These are phyloP conservation scores for Galleria mellonella DNA, from an alignment of 1,140 invertebrate genomes.

Conservation along the genomic window DNA sequence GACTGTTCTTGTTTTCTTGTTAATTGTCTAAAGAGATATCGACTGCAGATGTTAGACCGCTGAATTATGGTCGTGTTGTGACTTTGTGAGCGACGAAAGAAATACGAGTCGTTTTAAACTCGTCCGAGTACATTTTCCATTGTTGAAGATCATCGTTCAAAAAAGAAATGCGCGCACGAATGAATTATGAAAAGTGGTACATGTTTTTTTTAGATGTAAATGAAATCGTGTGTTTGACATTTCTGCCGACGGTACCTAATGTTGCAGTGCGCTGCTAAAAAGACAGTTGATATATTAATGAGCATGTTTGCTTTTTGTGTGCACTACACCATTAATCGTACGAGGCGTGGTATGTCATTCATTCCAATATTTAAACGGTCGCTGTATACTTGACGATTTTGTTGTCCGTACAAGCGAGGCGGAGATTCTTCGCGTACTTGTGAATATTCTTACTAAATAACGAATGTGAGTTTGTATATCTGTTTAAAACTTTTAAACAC, in stretches of 20 bases:
- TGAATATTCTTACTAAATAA: constrained; percentile 16
- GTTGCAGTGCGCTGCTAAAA: constrained; percentile 48
- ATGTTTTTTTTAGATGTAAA: constrained; percentile 10
- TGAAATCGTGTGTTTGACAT: constrained; percentile 4
- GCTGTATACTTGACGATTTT: constrained; percentile 51
- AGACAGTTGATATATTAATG: constrained; percentile 73
- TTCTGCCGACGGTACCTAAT: constrained; percentile 46
- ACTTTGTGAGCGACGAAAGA: constrained; percentile 46
- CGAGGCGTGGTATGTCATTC: constrained; percentile 69
- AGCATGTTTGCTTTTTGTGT: constrained; percentile 66
- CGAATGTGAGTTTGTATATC: neutral
- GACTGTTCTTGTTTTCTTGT: constrained; percentile 46
- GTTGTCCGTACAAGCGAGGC: constrained; percentile 52
- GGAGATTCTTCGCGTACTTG: constrained; percentile 36
- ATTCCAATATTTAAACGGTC: constrained; percentile 70
- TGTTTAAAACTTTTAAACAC: too few species aligned
- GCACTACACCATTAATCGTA: constrained; percentile 61
- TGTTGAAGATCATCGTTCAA: constrained; percentile 15
- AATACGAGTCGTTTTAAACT: constrained; percentile 53
- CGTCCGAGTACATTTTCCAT: constrained; percentile 23
- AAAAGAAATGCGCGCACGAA: constrained; percentile 12
- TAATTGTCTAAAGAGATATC: constrained; percentile 69
- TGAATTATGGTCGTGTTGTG: constrained; percentile 54
- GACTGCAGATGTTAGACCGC: constrained; percentile 58
- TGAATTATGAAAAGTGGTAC: constrained; percentile 21